Evolutionary conservation across 92 coral and sea anemone genomes (phyloP).

Genomic region (Umimayanthus kanabou): DNA sequence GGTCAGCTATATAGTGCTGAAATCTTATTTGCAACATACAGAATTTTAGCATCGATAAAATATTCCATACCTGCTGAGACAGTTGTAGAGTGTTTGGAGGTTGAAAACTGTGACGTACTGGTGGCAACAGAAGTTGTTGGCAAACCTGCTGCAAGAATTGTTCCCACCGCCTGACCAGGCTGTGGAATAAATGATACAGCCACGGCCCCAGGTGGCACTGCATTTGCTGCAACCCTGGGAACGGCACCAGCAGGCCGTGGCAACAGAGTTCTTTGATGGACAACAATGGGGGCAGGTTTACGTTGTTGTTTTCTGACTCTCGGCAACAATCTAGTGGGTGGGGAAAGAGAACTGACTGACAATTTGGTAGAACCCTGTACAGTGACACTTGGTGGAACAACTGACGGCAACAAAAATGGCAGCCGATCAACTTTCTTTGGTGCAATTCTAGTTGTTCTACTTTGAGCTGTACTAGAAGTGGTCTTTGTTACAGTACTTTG

Average conservation of each 20-base stretch:
- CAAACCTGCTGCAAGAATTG: constrained; percentile 78
- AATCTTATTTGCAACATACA: neutral
- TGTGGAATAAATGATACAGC: constrained; percentile 89
- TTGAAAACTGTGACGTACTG: constrained; percentile 46
- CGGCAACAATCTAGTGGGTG: constrained; percentile 33
- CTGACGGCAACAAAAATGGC: constrained; percentile 76
- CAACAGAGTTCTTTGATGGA: constrained; percentile 79
- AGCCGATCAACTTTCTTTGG: constrained; percentile 65
- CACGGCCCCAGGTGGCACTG: constrained; percentile 84
- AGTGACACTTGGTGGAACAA: constrained; percentile 68
- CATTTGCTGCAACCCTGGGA: constrained; percentile 50
- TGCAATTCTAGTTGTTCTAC: constrained; percentile 62
- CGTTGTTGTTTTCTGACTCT: constrained; percentile 63
- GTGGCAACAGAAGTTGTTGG: constrained; percentile 48
- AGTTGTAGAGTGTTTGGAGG: constrained; percentile 2
- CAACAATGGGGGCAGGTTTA: constrained; percentile 52
- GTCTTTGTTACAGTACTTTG: constrained; percentile 42
- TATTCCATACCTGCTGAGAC: constrained; percentile 1
- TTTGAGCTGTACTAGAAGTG: constrained; percentile 39
- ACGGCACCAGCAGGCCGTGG: constrained; percentile 75
- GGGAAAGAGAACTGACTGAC: constrained; percentile 47
- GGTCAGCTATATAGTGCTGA: neutral
- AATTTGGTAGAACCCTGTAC: constrained; percentile 34
- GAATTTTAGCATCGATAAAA: neutral
- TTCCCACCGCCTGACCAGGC: constrained; percentile 77